Evolutionary conservation across 2,888 invertebrate species (phyloP), one percentile per base, ranked within the genome.

Genomic region (Poecilus cupreus): DNA sequence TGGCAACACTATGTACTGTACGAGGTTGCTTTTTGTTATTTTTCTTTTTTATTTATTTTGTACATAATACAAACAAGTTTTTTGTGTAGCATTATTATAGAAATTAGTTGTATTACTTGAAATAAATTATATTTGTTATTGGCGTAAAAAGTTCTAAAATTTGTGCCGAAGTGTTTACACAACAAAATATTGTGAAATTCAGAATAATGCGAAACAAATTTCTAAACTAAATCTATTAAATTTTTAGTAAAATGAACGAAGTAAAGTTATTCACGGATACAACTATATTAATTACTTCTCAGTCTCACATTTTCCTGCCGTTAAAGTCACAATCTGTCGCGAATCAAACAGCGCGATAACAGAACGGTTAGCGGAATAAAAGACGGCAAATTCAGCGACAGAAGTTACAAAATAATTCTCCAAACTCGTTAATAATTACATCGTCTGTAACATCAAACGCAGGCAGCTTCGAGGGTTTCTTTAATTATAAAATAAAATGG

Each of bases 401-500:
- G 26, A 26, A 24, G 64, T 64, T 64, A 64, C 64, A 68, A 68
- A 68, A 68, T 68, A 68, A 68, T 68, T 68, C 68, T 72, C 18
- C 46, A 72, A 72, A 72, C 46, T 72, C 46, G 72, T 72, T 72
- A 72, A 72, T 72, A 72, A 72, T 72, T 72, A 75, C 74, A 74
- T 74, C 37, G 57, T 32, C 39, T 26, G 54, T 26, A 18, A 68
- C 54, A 80, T 80, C 80, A 80, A 80, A 80, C 72, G 80, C 72
- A 57, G 64, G 18, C 18, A n/a, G 80, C 20, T 57, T 72, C 72
- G 43, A 80, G 82, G 87, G 87, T 85, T 88, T 87, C 87, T 83
- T 85, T 87, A 88, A 88, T 88, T 88, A 88, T 85, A 86, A 87
- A 86, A 86, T 85, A 85, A 86, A 87, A 87, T 86, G 85, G 85